A percentile compares a stretch with the other conserved stretches of the same genome.
phyloP scores from a whole-genome alignment of 2,797 vertebrate species.

The Tympanoctomys barrerae region DNA sequence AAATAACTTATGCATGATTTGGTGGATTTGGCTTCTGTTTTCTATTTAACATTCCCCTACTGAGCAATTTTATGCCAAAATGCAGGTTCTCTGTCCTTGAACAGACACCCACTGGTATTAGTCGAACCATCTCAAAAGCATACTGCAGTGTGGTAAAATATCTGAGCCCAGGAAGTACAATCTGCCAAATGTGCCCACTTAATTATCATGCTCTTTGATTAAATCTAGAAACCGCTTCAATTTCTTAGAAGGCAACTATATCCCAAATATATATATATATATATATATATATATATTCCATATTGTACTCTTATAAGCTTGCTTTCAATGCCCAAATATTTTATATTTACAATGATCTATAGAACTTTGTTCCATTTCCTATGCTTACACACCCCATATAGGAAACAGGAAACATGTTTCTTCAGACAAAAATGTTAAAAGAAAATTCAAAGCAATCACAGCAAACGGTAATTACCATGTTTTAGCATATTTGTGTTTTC shows the following conservation, averaged over 20 bases:
- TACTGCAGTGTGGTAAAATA: background rate
- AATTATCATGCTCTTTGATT: slow-evolving; percentile 57
- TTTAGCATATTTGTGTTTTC: background rate
- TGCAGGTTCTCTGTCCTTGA: slow-evolving; percentile 30
- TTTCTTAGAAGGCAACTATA: background rate
- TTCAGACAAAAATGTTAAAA: slow-evolving; percentile 12
- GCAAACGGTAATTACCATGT: background rate
- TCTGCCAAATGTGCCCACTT: slow-evolving; percentile 28
- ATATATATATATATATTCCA: background rate
- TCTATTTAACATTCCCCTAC: background rate
- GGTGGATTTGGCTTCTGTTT: background rate
- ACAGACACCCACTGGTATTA: background rate
- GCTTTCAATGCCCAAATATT: slow-evolving; percentile 20
- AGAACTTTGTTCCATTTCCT: slow-evolving; percentile 1
- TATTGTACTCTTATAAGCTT: background rate
- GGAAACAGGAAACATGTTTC: slow-evolving; percentile 13
- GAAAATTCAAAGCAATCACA: slow-evolving; percentile 54
- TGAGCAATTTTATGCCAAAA: slow-evolving; percentile 42
- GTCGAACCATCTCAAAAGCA: slow-evolving; percentile 13
- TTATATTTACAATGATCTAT: slow-evolving; percentile 25
- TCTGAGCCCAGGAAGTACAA: background rate
- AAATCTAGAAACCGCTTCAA: slow-evolving; percentile 46
- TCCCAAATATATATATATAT: background rate
- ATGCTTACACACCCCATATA: background rate
- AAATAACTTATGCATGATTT: slow-evolving; percentile 1